Percentiles rank a stretch among this genome's conserved stretches.
Conservation (phyloP, 35 echinoderm and acorn worm species). For the Patiria miniata region DNA sequence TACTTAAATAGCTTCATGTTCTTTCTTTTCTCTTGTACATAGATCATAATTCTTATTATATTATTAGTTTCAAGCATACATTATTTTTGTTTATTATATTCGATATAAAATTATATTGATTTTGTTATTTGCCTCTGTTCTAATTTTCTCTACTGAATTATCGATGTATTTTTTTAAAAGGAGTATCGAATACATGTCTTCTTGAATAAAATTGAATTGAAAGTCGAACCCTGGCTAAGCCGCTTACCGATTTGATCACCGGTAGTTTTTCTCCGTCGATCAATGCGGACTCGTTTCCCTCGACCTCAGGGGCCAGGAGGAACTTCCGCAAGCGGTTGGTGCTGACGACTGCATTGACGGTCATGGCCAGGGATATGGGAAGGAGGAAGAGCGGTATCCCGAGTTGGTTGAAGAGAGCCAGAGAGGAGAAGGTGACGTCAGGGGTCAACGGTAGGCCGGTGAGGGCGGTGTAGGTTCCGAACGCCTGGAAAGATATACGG, state of each 20-base stretch:
- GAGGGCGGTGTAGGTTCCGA: slow-evolving; percentile 46
- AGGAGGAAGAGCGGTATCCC: slow-evolving; percentile 55
- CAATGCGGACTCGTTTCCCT: slow-evolving; percentile 11
- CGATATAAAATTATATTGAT: too few species aligned
- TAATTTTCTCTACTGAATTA: too few species aligned
- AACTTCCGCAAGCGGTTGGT: slow-evolving; percentile 37
- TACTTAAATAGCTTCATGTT: too few species aligned
- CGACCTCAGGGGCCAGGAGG: slow-evolving; percentile 57
- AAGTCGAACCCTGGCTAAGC: too few species aligned
- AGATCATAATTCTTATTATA: too few species aligned
- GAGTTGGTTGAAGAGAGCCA: slow-evolving; percentile 73
- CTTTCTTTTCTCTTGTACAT: too few species aligned
- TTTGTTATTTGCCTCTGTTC: too few species aligned
- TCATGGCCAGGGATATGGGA: slow-evolving; percentile 40
- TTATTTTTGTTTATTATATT: too few species aligned
- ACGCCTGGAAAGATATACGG: slow-evolving; percentile 36
- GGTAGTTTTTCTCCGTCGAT: not conserved
- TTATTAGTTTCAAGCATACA: too few species aligned
- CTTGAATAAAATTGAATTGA: too few species aligned
- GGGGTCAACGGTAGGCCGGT: slow-evolving; percentile 42
- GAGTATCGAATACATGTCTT: too few species aligned
- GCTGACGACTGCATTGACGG: slow-evolving; percentile 59
- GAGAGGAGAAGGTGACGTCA: slow-evolving; percentile 55
- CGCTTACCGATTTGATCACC: not conserved
- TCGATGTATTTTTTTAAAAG: too few species aligned